Evolutionary conservation across 2,888 invertebrate genomes (phyloP).

Genomic region (Drosophila merina): DNA sequence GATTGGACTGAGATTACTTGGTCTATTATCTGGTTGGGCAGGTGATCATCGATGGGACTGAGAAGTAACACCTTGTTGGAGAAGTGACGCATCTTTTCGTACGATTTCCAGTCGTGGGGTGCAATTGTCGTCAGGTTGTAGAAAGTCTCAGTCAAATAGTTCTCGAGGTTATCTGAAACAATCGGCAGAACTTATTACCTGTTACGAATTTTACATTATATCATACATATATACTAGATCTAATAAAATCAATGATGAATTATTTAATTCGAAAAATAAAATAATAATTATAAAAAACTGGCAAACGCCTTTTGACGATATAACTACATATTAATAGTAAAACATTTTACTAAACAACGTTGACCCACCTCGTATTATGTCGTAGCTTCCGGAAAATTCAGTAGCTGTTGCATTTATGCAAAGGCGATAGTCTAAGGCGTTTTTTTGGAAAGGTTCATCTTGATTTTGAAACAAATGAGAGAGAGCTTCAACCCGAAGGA

Average conservation of each 20-base stretch:
- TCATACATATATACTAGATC: no score
- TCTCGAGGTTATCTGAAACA: constrained; percentile 87
- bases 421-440: constrained; percentile 86
- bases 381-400: constrained; percentile 85
- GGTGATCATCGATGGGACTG: constrained; percentile 93
- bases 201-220: no score
- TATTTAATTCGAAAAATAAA: no score
- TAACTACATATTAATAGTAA: no score
- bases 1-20: constrained; percentile 86
- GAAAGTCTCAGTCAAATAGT: constrained; percentile 96
- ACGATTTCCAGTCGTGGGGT: constrained; percentile 98
- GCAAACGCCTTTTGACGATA: no score
- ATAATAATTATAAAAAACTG: no score
- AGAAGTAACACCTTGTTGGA: constrained; percentile 93
- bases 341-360: no score
- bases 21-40: constrained; percentile 98
- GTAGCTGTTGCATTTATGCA: constrained; percentile 86
- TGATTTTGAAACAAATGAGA: constrained; percentile 92
- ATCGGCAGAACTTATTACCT: not conserved
- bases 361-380: constrained; percentile 86
- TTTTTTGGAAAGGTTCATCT: constrained; percentile 88
- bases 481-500: constrained; percentile 95
- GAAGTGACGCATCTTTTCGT: constrained; percentile 97
- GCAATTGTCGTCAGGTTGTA: constrained; percentile 99
- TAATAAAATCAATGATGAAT: no score